Percentiles rank a stretch among this genome's conserved stretches.
phyloP scores from a whole-genome alignment of 2,888 invertebrate species.

The Diplazon laetatorius region DNA sequence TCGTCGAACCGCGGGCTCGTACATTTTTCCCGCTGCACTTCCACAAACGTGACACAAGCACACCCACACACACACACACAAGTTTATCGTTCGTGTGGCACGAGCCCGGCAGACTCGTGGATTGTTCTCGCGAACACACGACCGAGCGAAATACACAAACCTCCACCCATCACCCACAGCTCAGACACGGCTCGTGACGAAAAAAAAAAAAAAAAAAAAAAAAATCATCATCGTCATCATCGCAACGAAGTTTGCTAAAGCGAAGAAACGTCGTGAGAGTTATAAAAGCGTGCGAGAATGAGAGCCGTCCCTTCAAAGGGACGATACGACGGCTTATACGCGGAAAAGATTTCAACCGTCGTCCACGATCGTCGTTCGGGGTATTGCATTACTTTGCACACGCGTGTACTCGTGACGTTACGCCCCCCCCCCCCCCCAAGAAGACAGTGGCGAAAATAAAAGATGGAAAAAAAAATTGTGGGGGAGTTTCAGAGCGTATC shows the following conservation, averaged over 20 bases:
- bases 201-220: slow-evolving; percentile 11
- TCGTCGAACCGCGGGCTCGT: slow-evolving; percentile 31
- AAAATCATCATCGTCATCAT: slow-evolving; percentile 2
- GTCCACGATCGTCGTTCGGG: slow-evolving; percentile 52
- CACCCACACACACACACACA: background rate
- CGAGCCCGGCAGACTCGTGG: slow-evolving; percentile 25
- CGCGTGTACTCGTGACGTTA: background rate
- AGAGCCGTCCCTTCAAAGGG: slow-evolving; percentile 45
- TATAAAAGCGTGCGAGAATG: slow-evolving; percentile 47
- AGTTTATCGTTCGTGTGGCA: background rate
- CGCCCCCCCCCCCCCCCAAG: no score
- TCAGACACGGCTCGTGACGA: slow-evolving; percentile 16
- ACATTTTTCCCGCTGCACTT: slow-evolving; percentile 12
- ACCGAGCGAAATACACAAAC: slow-evolving; percentile 15
- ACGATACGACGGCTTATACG: slow-evolving; percentile 35
- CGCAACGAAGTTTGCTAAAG: slow-evolving; percentile 21
- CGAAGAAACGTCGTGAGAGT: slow-evolving; percentile 26
- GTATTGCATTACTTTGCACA: slow-evolving; percentile 43
- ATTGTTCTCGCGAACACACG: slow-evolving; percentile 1
- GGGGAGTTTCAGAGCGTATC: background rate
- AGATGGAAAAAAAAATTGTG: slow-evolving; percentile 28
- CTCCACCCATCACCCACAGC: slow-evolving; percentile 20
- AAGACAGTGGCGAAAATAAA: no score
- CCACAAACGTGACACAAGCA: background rate
- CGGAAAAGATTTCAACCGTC: slow-evolving; percentile 53